These are phyloP conservation scores for Mionectes olivaceus DNA, from an alignment of 2,797 vertebrate genomes.

Conservation along the genomic window DNA sequence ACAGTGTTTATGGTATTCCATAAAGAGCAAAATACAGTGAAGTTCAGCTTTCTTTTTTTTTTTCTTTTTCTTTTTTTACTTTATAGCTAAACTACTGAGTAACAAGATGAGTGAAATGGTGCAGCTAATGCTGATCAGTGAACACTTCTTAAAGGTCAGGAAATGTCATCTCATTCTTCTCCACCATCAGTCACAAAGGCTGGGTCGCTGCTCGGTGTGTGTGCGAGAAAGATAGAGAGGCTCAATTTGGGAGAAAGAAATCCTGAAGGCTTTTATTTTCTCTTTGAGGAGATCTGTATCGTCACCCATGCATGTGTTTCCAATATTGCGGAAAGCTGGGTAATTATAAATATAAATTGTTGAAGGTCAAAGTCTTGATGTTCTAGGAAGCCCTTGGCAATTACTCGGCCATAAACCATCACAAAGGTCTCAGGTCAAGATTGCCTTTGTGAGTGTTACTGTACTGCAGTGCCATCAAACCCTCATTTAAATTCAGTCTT, in stretches of 20 bases:
- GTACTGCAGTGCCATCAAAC: neutral
- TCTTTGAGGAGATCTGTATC: neutral
- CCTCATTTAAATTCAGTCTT: slow-evolving; percentile 24
- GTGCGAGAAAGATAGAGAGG: neutral
- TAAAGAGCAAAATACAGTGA: neutral
- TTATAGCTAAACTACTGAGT: neutral
- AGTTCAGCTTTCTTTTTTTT: neutral
- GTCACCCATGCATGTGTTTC: neutral
- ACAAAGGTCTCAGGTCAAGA: neutral
- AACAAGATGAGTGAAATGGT: neutral
- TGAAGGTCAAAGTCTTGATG: neutral
- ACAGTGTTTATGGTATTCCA: neutral
- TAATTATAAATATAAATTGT: neutral
- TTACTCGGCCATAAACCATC: neutral
- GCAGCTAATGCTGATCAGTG: neutral
- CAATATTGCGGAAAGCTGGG: neutral
- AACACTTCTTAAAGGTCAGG: slow-evolving; percentile 26
- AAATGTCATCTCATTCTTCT: slow-evolving; percentile 5
- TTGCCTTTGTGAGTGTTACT: neutral
- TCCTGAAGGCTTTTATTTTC: neutral
- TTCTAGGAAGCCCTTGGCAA: neutral
- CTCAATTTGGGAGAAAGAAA: neutral
- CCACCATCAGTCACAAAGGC: neutral
- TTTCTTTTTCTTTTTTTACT: neutral
- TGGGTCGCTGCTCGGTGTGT: rapidly evolving